phyloP scores from a whole-genome alignment of 1,140 invertebrate species.

The Pectinophora gossypiella region DNA sequence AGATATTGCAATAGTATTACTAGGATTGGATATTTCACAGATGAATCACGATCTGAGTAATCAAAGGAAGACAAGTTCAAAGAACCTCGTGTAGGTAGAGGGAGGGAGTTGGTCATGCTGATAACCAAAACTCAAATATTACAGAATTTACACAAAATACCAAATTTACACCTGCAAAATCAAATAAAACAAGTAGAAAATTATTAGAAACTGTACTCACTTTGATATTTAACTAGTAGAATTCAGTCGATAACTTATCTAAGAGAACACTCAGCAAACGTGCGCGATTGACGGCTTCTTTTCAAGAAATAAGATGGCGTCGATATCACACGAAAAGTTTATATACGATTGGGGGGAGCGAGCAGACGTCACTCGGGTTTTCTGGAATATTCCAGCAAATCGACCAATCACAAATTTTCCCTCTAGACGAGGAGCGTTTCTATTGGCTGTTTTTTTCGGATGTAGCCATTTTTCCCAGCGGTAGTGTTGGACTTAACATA shows the following conservation, averaged over 20 bases:
- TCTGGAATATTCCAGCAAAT: conserved; percentile 61
- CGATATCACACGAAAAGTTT: conserved; percentile 26
- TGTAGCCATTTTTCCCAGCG: too few species aligned
- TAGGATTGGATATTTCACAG: too few species aligned
- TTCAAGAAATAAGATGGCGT: conserved; percentile 60
- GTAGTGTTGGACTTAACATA: too few species aligned
- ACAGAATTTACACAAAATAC: neutral
- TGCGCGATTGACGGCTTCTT: conserved; percentile 69
- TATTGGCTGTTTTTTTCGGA: conserved; percentile 39
- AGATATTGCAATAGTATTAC: too few species aligned
- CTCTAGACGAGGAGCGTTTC: neutral
- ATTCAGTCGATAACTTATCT: conserved; percentile 46
- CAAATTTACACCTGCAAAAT: neutral
- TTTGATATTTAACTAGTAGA: conserved; percentile 36
- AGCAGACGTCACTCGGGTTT: conserved; percentile 48
- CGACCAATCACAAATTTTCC: conserved; percentile 37
- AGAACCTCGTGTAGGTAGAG: neutral
- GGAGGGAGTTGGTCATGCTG: neutral
- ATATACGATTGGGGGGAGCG: conserved; percentile 25
- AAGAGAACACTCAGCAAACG: conserved; percentile 63
- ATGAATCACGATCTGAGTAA: too few species aligned
- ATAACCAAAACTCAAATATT: neutral
- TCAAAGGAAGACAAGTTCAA: neutral
- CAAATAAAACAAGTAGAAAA: conserved; percentile 11
- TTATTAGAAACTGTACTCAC: conserved; percentile 40